Evolutionary conservation across 1,140 invertebrate genomes (phyloP).

Genomic region (Pogonomyrmex californicus): DNA sequence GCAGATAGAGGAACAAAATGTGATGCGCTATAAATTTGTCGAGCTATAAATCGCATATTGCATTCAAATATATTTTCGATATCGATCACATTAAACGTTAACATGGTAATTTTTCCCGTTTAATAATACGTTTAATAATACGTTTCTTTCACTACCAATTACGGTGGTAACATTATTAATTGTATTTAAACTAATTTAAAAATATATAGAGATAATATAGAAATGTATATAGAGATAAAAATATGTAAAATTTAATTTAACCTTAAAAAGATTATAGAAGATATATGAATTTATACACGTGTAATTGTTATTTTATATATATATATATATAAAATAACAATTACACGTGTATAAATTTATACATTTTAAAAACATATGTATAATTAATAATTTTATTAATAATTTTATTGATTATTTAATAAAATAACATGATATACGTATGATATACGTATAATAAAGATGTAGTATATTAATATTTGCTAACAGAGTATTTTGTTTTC

Average conservation of each 20-base stretch:
- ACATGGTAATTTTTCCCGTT: not conserved
- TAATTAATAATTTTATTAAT: not conserved
- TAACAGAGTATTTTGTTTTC: not conserved
- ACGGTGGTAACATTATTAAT: not conserved
- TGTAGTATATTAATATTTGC: not conserved
- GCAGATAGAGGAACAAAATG: conserved; percentile 5
- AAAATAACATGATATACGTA: not conserved
- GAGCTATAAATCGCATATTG: conserved; percentile 38
- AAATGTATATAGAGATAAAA: too few species aligned
- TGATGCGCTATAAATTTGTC: conserved; percentile 35
- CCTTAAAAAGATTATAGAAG: too few species aligned
- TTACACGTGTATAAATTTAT: not conserved
- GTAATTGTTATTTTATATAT: too few species aligned
- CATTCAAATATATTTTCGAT: conserved; percentile 7
- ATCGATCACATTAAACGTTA: conserved; percentile 23
- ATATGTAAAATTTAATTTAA: too few species aligned
- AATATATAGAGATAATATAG: conserved; percentile 1
- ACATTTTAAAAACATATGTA: not conserved
- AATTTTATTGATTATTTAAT: not conserved
- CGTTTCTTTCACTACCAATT: not conserved
- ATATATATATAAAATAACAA: not conserved
- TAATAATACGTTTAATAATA: not conserved
- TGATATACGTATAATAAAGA: not conserved
- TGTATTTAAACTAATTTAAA: not conserved
- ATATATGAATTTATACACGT: too few species aligned